Evolutionary conservation across 2,888 invertebrate species (phyloP).

Genomic region (Melipona beecheii): DNA sequence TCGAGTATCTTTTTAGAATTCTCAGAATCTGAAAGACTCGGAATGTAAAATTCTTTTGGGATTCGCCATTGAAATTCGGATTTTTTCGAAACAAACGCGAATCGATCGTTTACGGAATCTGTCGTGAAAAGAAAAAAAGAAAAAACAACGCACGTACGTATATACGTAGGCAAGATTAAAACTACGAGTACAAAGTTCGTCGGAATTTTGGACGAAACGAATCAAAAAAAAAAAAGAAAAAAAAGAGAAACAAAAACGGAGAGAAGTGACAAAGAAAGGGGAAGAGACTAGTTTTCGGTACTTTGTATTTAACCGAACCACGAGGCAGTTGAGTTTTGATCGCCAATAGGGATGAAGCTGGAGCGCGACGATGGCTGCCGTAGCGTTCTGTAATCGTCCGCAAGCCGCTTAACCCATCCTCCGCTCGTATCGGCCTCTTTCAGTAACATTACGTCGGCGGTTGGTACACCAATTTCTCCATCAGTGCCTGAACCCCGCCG

Average conservation of each 20-base stretch:
- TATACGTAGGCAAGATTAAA: background rate
- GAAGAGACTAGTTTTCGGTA: slow-evolving; percentile 24
- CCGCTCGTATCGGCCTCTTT: slow-evolving; percentile 50
- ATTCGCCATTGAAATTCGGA: background rate
- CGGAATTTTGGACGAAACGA: background rate
- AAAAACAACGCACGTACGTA: no score
- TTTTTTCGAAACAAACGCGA: background rate
- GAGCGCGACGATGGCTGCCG: slow-evolving; percentile 65
- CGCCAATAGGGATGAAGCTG: slow-evolving; percentile 69
- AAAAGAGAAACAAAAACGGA: background rate
- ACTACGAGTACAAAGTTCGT: background rate
- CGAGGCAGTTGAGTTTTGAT: slow-evolving; percentile 69
- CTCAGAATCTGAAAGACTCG: background rate
- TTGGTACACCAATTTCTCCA: slow-evolving; percentile 63
- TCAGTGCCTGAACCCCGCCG: slow-evolving; percentile 43
- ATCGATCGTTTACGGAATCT: background rate
- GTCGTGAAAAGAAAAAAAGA: background rate
- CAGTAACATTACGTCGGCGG: slow-evolving; percentile 50
- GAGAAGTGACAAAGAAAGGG: slow-evolving; percentile 12
- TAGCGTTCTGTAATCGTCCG: slow-evolving; percentile 76
- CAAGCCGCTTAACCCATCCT: slow-evolving; percentile 77
- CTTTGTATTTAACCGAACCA: slow-evolving; percentile 65
- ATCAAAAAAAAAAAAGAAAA: background rate
- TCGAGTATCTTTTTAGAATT: background rate
- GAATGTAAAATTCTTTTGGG: background rate